A percentile compares a stretch with the other conserved stretches of the same genome.
These are phyloP conservation scores for Entomyzon cyanotis DNA, from an alignment of 2,113 vertebrate species.

Conservation along the genomic window DNA sequence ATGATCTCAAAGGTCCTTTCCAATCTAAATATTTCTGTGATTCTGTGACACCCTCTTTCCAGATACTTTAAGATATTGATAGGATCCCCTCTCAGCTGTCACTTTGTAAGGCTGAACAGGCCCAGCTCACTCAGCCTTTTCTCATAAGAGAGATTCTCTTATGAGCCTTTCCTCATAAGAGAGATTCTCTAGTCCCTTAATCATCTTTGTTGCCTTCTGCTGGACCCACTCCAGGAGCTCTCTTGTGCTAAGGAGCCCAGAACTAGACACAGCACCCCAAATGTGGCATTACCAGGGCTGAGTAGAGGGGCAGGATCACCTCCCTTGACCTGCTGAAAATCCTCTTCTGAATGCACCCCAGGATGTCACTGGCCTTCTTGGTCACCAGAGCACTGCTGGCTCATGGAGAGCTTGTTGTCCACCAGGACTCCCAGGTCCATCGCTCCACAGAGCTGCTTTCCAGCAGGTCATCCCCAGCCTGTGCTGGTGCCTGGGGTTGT, in stretches of 20 bases:
- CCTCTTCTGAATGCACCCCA: neutral
- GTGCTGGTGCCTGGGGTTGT: neutral
- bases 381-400: neutral
- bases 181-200: neutral
- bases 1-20: neutral
- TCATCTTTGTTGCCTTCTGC: neutral
- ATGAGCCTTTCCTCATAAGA: neutral
- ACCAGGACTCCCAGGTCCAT: neutral
- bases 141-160: neutral
- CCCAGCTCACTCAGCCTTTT: neutral
- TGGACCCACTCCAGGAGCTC: neutral
- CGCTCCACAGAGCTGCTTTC: neutral
- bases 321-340: neutral
- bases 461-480: neutral
- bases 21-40: neutral
- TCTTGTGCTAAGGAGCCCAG: neutral
- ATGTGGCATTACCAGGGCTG: too few species aligned
- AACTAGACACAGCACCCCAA: too few species aligned
- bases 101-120: neutral
- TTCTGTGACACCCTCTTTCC: neutral
- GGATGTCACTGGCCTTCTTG: neutral
- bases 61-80: neutral
- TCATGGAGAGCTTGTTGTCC: neutral
- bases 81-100: too few species aligned
- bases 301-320: neutral